phyloP scores from a whole-genome alignment of 2,888 invertebrate species.

The Agriopis aurantiaria region DNA sequence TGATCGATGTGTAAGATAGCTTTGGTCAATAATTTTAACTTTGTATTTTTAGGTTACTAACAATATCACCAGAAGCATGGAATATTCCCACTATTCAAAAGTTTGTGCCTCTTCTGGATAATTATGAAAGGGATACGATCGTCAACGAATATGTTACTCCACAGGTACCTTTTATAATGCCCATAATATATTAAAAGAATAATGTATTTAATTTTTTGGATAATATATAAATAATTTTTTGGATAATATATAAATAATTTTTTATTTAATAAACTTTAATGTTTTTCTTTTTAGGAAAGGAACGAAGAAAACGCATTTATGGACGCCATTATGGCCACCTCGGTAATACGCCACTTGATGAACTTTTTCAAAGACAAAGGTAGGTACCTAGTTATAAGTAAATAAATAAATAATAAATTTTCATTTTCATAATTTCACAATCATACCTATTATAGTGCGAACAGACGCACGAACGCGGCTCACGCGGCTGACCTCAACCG shows the following conservation, averaged over 20 bases:
- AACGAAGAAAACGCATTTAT: constrained; percentile 93
- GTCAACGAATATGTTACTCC: constrained; percentile 92
- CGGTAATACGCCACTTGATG: constrained; percentile 91
- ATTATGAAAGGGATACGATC: constrained; percentile 92
- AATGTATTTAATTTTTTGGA: too few species aligned
- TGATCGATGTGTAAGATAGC: constrained; percentile 23
- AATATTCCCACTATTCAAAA: constrained; percentile 91
- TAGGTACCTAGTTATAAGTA: constrained; percentile 69
- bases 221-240: too few species aligned
- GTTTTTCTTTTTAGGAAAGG: constrained; percentile 82
- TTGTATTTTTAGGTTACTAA: constrained; percentile 87
- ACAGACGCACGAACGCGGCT: too few species aligned
- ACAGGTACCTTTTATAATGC: constrained; percentile 65
- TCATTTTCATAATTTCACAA: too few species aligned
- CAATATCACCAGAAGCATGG: constrained; percentile 87
- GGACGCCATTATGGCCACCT: constrained; percentile 91
- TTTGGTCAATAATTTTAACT: not conserved
- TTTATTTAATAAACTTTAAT: not conserved
- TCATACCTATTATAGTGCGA: too few species aligned
- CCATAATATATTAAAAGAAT: too few species aligned
- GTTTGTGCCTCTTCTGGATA: constrained; percentile 92
- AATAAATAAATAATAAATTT: too few species aligned
- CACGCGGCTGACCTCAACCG: too few species aligned
- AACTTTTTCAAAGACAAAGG: constrained; percentile 89
- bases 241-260: too few species aligned